These are phyloP conservation scores for Drosophila yooni DNA, from an alignment of 2,888 invertebrate species.

Conservation along the genomic window DNA sequence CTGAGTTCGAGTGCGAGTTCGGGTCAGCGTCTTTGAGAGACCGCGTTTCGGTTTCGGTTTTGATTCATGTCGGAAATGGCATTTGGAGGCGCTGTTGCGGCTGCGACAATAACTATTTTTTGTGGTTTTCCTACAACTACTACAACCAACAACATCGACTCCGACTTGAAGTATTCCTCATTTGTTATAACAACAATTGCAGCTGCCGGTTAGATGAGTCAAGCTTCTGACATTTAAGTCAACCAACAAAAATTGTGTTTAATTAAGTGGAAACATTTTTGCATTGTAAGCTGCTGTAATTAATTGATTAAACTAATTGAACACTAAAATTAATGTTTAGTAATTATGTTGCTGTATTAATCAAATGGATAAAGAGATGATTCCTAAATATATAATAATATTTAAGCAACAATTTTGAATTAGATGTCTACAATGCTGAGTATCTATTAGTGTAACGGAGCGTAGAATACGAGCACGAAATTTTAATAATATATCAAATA, in stretches of 20 bases:
- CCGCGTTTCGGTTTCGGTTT: conserved; percentile 31
- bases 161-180: conserved; percentile 17
- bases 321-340: not conserved
- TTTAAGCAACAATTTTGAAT: not conserved
- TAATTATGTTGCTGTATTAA: not conserved
- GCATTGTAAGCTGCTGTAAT: not conserved
- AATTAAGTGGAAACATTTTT: not conserved
- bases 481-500: not conserved
- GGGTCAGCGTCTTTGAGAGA: conserved; percentile 54
- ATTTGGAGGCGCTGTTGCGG: conserved; percentile 30
- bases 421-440: not conserved
- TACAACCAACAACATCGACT: not conserved
- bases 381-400: not conserved
- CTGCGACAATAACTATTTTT: conserved; percentile 32
- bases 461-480: not conserved
- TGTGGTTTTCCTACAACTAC: conserved; percentile 41
- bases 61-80: conserved; percentile 63
- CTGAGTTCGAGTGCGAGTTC: conserved; percentile 25
- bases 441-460: not conserved
- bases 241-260: not conserved
- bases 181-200: conserved; percentile 46
- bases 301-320: not conserved
- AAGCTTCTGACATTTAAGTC: conserved; percentile 16
- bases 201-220: conserved; percentile 41
- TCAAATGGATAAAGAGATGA: not conserved